These are phyloP conservation scores for Tapirus terrestris DNA, from an alignment of 2,113 vertebrate species.

Conservation along the genomic window DNA sequence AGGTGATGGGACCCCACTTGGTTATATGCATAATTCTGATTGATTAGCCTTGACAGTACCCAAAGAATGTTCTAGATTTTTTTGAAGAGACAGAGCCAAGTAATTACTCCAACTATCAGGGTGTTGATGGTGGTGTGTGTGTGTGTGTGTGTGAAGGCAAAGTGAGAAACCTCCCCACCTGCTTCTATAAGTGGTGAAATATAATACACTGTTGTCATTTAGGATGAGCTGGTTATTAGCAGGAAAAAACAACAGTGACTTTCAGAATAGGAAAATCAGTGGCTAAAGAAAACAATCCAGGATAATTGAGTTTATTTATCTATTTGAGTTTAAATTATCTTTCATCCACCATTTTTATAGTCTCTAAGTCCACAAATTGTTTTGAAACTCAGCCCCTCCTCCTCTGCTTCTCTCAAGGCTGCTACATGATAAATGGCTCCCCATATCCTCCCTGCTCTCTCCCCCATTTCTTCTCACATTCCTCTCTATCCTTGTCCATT, in stretches of 20 bases:
- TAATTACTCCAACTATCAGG: neutral
- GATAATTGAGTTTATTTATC: neutral
- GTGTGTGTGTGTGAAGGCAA: neutral
- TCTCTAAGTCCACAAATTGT: neutral
- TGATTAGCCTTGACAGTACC: neutral
- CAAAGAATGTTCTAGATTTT: slow-evolving; percentile 8
- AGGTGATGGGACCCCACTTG: neutral
- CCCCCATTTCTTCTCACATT: neutral
- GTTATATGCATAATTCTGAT: neutral
- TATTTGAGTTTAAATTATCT: slow-evolving; percentile 17
- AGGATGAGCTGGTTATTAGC: neutral
- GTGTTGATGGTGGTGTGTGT: no score
- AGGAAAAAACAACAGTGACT: neutral
- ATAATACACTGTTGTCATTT: neutral
- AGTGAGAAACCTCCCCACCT: neutral
- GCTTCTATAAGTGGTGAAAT: neutral
- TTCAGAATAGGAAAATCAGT: neutral
- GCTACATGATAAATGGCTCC: neutral
- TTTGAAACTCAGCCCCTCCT: neutral
- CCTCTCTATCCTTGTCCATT: neutral
- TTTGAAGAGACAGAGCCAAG: slow-evolving; percentile 30
- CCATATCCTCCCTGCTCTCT: neutral
- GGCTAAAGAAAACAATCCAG: neutral
- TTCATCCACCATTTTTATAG: neutral
- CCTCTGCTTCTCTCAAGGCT: neutral